These are phyloP conservation scores for Calameuta pallipes DNA, from an alignment of 2,888 invertebrate genomes.

Conservation along the genomic window DNA sequence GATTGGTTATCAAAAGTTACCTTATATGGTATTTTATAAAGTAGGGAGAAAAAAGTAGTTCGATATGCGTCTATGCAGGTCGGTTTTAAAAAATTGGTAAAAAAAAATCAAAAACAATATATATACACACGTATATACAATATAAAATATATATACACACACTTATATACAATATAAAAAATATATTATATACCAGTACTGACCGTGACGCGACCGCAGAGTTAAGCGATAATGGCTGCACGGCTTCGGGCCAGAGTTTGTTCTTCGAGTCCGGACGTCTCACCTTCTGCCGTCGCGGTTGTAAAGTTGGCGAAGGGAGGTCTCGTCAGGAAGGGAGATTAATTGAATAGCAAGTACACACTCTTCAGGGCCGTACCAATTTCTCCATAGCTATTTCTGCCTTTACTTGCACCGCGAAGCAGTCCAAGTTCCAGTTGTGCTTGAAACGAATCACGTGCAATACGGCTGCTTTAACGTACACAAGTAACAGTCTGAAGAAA, in stretches of 20 bases:
- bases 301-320: conserved; percentile 21
- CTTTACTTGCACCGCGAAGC: no score
- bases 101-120: not conserved
- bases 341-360: conserved; percentile 36
- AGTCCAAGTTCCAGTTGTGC: no score
- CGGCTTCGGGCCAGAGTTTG: not conserved
- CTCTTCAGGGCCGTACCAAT: conserved; percentile 27
- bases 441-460: no score
- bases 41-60: no score
- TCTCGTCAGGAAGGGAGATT: conserved; percentile 35
- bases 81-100: no score
- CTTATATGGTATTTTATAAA: no score
- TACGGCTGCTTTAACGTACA: no score
- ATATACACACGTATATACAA: not conserved
- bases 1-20: not conserved
- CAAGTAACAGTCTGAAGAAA: no score
- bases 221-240: not conserved
- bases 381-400: conserved; percentile 1
- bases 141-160: not conserved
- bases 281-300: conserved; percentile 10
- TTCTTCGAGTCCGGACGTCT: not conserved
- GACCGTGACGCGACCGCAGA: no score
- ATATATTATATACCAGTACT: no score
- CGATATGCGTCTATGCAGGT: no score
- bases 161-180: not conserved